Conservation (phyloP, 1,140 invertebrate genomes). For the Papilio polytes region DNA sequence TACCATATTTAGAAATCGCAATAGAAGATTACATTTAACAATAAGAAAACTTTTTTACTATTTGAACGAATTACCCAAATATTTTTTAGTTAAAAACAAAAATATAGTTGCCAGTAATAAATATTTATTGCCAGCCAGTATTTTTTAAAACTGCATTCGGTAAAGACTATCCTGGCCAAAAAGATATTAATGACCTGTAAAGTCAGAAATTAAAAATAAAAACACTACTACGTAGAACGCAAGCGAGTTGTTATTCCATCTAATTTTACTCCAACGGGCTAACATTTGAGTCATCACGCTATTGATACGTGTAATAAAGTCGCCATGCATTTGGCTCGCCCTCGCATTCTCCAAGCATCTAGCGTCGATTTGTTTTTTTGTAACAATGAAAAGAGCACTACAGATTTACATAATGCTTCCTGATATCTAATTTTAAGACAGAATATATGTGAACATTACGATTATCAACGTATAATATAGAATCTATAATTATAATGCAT, state of each 20-base stretch:
- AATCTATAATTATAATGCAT: background rate
- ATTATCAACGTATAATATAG: background rate
- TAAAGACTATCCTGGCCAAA: background rate
- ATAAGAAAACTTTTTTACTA: background rate
- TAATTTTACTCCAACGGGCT: conserved; percentile 53
- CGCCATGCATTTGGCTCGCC: conserved; percentile 39
- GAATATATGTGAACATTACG: background rate
- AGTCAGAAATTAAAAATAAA: conserved; percentile 19
- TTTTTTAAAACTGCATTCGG: background rate
- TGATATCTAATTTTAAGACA: conserved; percentile 21
- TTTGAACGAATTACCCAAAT: background rate
- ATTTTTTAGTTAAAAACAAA: no score
- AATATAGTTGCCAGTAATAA: no score
- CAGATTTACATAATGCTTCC: conserved; percentile 27
- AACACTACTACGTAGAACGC: conserved; percentile 42
- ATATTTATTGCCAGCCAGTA: no score
- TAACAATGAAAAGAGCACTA: conserved; percentile 38
- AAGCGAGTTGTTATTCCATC: conserved; percentile 46
- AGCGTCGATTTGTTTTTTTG: conserved; percentile 26
- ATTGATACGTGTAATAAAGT: conserved; percentile 60
- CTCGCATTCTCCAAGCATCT: conserved; percentile 33
- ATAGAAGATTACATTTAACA: background rate
- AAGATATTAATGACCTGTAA: background rate
- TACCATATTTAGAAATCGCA: background rate
- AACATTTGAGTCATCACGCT: conserved; percentile 57